phyloP scores from a whole-genome alignment of 2,797 vertebrate genomes.

The Falco rusticolus region DNA sequence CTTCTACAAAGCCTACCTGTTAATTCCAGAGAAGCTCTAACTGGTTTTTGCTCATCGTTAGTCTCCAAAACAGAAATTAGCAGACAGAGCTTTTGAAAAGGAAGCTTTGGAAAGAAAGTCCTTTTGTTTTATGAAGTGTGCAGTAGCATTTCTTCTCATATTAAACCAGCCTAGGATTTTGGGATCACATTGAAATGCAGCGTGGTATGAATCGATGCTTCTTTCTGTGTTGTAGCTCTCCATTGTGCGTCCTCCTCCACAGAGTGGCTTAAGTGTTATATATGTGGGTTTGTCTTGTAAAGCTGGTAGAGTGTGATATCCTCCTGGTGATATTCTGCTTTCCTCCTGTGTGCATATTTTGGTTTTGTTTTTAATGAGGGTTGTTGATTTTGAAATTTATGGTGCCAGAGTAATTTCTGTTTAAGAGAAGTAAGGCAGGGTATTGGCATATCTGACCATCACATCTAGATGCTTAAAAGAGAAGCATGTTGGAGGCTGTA shows the following conservation, averaged over 20 bases:
- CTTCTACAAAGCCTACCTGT: neutral
- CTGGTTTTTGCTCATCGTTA: neutral
- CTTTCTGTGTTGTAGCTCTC: neutral
- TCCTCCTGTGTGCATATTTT: neutral
- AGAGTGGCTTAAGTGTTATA: neutral
- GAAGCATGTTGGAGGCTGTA: neutral
- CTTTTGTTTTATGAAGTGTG: neutral
- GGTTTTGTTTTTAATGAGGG: neutral
- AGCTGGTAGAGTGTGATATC: neutral
- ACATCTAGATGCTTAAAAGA: neutral
- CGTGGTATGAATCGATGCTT: neutral
- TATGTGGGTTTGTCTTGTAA: neutral
- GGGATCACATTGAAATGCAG: neutral
- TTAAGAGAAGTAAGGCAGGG: neutral
- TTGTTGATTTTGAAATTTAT: neutral
- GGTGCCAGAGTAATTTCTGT: neutral
- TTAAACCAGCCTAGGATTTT: neutral
- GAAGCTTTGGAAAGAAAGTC: neutral
- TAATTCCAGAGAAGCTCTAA: neutral
- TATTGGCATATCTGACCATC: neutral
- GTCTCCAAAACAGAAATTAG: neutral
- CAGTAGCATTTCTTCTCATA: neutral
- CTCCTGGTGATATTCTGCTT: neutral
- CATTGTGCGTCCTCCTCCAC: accelerated
- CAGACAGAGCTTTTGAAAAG: neutral